Conservation (phyloP, 2,797 vertebrate species). For the Enteromius radiatus region DNA sequence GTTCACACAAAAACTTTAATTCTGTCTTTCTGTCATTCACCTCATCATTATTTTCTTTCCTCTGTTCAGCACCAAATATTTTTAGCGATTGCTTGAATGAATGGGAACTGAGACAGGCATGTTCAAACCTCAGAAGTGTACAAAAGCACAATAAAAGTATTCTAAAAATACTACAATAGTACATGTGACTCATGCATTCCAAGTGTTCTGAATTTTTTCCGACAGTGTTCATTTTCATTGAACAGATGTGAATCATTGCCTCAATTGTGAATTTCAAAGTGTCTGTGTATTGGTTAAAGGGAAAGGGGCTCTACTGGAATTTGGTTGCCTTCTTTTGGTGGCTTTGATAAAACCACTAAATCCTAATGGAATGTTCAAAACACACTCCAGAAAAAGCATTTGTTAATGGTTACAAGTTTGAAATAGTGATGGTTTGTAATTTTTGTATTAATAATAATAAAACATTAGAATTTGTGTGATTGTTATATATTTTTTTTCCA, state of each 20-base stretch:
- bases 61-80: neutral
- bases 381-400: no score
- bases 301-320: neutral
- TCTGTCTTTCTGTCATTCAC: no score
- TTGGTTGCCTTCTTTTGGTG: neutral
- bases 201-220: neutral
- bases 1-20: neutral
- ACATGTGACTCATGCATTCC: neutral
- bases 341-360: no score
- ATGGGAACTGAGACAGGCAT: neutral
- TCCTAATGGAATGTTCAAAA: no score
- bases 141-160: constrained; percentile 4
- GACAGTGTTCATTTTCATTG: neutral
- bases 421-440: neutral
- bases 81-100: neutral
- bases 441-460: no score
- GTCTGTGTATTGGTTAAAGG: neutral
- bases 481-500: neutral
- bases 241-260: neutral
- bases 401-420: neutral
- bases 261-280: neutral
- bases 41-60: neutral
- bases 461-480: no score
- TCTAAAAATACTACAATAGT: neutral
- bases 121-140: neutral